Conservation (phyloP, 2,797 vertebrate species). For the Gastrophryne carolinensis region DNA sequence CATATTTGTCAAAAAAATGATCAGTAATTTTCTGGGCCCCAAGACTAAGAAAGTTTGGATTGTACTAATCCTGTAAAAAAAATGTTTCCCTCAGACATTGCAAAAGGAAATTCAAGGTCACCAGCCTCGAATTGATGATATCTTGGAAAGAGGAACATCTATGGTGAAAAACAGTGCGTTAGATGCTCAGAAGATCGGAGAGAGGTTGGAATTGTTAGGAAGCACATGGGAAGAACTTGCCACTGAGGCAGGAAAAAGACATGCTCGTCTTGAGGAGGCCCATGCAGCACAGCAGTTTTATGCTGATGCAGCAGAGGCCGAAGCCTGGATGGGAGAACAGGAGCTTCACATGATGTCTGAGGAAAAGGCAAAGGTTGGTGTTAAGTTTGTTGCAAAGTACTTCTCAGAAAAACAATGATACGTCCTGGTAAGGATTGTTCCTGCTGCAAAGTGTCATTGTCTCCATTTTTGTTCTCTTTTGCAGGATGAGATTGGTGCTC, state of each 20-base stretch:
- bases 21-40: too few relatives aligned
- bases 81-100: constrained; percentile 77
- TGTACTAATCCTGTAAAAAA: too few relatives aligned
- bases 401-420: too few relatives aligned
- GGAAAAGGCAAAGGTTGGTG: constrained; percentile 89
- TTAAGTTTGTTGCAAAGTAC: not conserved
- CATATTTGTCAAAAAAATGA: too few relatives aligned
- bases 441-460: not conserved
- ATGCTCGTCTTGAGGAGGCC: constrained; percentile 76
- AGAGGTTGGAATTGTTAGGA: constrained; percentile 74
- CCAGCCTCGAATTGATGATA: constrained; percentile 87
- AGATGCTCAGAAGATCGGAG: constrained; percentile 71
- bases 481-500: constrained; percentile 87
- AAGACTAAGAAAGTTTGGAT: too few relatives aligned
- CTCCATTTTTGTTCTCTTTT: not conserved
- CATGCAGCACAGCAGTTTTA: constrained; percentile 90
- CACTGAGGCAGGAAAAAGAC: constrained; percentile 79
- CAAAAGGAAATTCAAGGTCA: constrained; percentile 95
- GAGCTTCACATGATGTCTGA: constrained; percentile 97
- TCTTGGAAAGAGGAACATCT: constrained; percentile 70
- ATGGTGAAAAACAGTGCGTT: constrained; percentile 66
- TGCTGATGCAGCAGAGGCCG: constrained; percentile 83
- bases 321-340: constrained; percentile 96
- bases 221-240: constrained; percentile 83
- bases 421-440: not conserved